These are phyloP conservation scores for Microctonus brassicae DNA, from an alignment of 2,888 invertebrate species.

Conservation along the genomic window DNA sequence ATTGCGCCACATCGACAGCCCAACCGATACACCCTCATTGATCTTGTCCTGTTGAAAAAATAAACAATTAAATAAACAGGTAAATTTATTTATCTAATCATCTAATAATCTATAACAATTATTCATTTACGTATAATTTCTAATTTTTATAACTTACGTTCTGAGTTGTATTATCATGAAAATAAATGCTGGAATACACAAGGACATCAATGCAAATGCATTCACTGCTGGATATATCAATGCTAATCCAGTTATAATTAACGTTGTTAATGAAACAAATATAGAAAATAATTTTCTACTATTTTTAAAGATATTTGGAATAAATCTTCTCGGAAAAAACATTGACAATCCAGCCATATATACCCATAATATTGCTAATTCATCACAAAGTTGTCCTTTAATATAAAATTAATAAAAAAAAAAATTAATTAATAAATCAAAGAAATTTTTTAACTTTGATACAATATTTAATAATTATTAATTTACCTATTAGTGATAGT, in stretches of 20 bases:
- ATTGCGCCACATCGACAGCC: slow-evolving; percentile 80
- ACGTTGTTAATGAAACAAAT: slow-evolving; percentile 74
- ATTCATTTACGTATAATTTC: slow-evolving; percentile 19
- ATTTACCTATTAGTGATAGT: slow-evolving; percentile 78
- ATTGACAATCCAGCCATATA: slow-evolving; percentile 83
- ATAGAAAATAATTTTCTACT: slow-evolving; percentile 77
- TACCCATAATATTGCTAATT: slow-evolving; percentile 86
- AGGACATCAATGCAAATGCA: slow-evolving; percentile 84
- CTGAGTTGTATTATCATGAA: slow-evolving; percentile 78
- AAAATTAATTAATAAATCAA: neutral
- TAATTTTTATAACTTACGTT: slow-evolving; percentile 70
- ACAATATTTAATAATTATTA: neutral
- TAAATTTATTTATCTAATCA: slow-evolving; percentile 23
- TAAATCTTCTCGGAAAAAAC: slow-evolving; percentile 80
- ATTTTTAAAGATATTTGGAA: slow-evolving; percentile 77
- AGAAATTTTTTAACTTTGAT: too few relatives aligned
- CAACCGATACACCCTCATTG: slow-evolving; percentile 78
- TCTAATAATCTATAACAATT: neutral
- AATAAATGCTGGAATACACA: slow-evolving; percentile 79
- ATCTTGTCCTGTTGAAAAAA: slow-evolving; percentile 71
- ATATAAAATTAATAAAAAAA: neutral
- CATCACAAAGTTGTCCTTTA: slow-evolving; percentile 82
- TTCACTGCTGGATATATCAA: slow-evolving; percentile 85
- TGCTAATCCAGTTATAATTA: slow-evolving; percentile 78
- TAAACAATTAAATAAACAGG: slow-evolving; percentile 37